phyloP scores from a whole-genome alignment of 2,797 vertebrate species.

The Tadarida brasiliensis region DNA sequence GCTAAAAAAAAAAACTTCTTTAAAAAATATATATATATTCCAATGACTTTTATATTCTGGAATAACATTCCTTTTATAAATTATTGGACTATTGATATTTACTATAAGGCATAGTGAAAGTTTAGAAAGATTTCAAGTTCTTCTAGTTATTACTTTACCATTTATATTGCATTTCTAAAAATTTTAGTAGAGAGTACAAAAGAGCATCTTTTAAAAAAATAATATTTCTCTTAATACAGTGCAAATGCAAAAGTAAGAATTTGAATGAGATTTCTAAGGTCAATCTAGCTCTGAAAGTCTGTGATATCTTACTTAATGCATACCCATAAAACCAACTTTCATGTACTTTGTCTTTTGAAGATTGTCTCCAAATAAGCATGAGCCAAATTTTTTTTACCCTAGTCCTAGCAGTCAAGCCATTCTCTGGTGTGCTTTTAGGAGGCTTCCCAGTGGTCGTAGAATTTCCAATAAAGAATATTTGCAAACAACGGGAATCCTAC shows the following conservation, averaged over 20 bases:
- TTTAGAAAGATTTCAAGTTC: conserved; percentile 14
- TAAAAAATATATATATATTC: not conserved
- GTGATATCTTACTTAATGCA: not conserved
- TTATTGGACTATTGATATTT: not conserved
- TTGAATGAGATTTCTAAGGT: not conserved
- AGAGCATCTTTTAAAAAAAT: not conserved
- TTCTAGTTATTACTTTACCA: not conserved
- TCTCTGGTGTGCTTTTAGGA: not conserved
- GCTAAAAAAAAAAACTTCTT: not conserved
- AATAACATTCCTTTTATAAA: not conserved
- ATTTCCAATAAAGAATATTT: conserved; percentile 2
- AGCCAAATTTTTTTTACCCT: not conserved
- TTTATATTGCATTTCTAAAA: conserved; percentile 5
- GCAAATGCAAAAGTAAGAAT: conserved; percentile 7
- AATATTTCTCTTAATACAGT: not conserved
- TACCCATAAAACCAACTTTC: not conserved
- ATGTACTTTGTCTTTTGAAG: not conserved
- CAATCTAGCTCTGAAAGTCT: not conserved
- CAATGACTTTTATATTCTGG: not conserved
- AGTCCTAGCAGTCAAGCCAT: not conserved
- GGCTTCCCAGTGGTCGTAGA: not conserved
- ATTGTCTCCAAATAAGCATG: not conserved
- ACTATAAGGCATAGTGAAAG: not conserved
- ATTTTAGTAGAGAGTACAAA: not conserved
- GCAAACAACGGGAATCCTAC: not conserved